Evolutionary conservation across 2,888 invertebrate genomes (phyloP), one percentile per base, ranked within the genome.

Genomic region (Caenorhabditis angaria): DNA sequence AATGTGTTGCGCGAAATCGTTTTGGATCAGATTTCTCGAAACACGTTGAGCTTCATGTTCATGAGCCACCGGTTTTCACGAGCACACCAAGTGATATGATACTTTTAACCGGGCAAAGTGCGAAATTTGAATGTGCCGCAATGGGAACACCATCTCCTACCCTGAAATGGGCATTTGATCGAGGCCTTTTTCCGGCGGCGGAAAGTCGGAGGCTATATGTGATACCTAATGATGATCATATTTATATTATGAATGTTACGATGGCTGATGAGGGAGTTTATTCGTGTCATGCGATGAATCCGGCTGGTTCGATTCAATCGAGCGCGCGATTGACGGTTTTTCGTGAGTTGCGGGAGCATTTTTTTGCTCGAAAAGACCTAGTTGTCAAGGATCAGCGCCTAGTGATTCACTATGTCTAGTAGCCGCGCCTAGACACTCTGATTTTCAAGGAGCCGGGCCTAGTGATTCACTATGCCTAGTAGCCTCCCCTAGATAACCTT

Each of bases 161-260:
- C 32, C 60, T 82, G 22, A 69, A 71, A 48, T 82, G 82, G 82
- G 70, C 78, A 18, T 80, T 80, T 48, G 80, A 75, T 14, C 67
- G 75, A 6, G 65, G 72, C 2, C 61, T 59, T 1, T 82, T 82
- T 50, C 79, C 79, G 0, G 82, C 82, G 10, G 82, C 76, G 2
- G 69, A 64, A 18, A 76, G 71, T 35, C 61, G 79, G 29, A 50
- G 82, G 51, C 57, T 82, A 1, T 77, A 82, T 28, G 80, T 78
- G 10, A 61, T 51, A 22, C 75, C 71, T 10, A 68, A 77, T 20
- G 80, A 80, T 51, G 80, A 80, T 55, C 76, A 80, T 65, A 60
- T 80, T 20, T 80, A 78, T 47, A 65, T 80, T 14, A 63, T 80
- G 64, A 76, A 76, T 61, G 73, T 80, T 24, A 75, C 71, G 5